Percentiles rank a stretch among this genome's conserved stretches.
Evolutionary conservation across 2,113 vertebrate species (phyloP).

Genomic region (Seriola quinqueradiata): DNA sequence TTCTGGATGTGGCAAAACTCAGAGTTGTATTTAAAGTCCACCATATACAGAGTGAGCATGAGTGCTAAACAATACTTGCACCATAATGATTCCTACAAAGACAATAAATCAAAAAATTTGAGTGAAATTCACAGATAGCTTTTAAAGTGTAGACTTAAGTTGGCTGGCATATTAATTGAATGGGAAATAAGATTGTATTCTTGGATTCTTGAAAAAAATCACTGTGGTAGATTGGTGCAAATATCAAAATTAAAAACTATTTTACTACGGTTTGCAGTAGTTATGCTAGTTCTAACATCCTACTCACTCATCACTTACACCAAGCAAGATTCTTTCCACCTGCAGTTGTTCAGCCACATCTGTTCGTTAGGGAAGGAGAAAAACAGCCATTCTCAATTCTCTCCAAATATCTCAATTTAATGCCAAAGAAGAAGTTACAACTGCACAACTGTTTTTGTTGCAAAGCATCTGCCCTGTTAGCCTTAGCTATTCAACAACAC

Average conservation of each 20-base stretch:
- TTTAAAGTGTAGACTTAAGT: neutral
- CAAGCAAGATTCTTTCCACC: neutral
- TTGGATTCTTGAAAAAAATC: neutral
- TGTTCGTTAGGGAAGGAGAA: too few species aligned
- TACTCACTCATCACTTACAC: neutral
- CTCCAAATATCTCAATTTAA: neutral
- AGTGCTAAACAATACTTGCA: too few species aligned
- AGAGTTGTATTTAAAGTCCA: too few species aligned
- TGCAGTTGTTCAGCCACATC: too few species aligned
- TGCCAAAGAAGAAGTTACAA: neutral
- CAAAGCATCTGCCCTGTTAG: too few species aligned
- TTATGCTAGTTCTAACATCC: neutral
- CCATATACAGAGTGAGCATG: too few species aligned
- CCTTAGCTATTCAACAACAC: too few species aligned
- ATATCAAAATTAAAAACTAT: neutral
- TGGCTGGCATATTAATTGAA: neutral
- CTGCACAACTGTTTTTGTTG: neutral
- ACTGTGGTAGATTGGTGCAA: neutral
- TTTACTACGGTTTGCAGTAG: too few species aligned
- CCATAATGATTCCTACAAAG: too few species aligned
- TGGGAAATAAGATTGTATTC: neutral
- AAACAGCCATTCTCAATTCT: neutral
- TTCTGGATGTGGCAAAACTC: too few species aligned
- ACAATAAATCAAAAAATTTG: too few species aligned
- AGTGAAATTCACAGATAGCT: too few species aligned